A percentile compares a stretch with the other conserved stretches of the same genome.
Conservation (phyloP, 2,888 invertebrate genomes). For the Acleris cristana region DNA sequence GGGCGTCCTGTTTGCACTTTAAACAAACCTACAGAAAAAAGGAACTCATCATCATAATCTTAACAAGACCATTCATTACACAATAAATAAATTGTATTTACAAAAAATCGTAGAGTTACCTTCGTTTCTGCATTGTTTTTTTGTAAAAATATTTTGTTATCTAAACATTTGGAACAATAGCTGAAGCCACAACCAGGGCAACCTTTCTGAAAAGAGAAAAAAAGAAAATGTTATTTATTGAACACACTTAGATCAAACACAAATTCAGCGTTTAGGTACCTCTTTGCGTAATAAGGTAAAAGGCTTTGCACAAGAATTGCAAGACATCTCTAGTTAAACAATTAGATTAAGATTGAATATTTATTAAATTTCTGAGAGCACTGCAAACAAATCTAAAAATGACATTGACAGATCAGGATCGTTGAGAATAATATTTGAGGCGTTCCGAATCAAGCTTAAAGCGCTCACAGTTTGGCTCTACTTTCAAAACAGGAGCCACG, state of each 20-base stretch:
- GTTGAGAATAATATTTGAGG: background rate
- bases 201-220: slow-evolving; percentile 85
- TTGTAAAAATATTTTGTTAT: slow-evolving; percentile 87
- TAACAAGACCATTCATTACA: background rate
- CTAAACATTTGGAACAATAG: slow-evolving; percentile 92
- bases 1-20: slow-evolving; percentile 59
- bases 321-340: slow-evolving; percentile 82
- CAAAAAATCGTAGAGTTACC: slow-evolving; percentile 78
- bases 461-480: no score
- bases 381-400: background rate
- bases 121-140: slow-evolving; percentile 86
- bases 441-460: no score
- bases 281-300: slow-evolving; percentile 89
- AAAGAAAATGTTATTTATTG: background rate
- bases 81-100: background rate
- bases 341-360: background rate
- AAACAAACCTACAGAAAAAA: slow-evolving; percentile 62
- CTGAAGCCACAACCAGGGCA: slow-evolving; percentile 93
- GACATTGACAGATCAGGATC: slow-evolving; percentile 19
- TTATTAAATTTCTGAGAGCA: slow-evolving; percentile 14
- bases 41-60: slow-evolving; percentile 5
- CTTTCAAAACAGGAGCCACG: no score
- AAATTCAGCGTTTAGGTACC: slow-evolving; percentile 67
- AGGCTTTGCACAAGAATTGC: slow-evolving; percentile 88
- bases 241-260: background rate